Conservation (phyloP, 2,888 invertebrate species). For the Leptura quadrifasciata region DNA sequence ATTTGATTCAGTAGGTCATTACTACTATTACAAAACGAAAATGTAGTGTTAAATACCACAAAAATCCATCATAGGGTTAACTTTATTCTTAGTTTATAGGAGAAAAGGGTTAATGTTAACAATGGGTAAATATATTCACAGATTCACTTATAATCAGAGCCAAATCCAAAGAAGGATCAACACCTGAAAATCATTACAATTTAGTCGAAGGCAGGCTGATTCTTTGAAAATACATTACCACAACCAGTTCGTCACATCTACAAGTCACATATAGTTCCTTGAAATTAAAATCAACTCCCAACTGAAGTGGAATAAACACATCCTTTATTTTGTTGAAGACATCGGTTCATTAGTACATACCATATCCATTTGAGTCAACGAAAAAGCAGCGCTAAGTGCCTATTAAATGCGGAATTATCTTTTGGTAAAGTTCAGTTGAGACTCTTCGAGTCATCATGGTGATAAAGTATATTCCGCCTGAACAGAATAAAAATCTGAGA, state of each 20-base stretch:
- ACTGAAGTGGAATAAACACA: neutral
- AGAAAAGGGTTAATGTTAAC: neutral
- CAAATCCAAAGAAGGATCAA: neutral
- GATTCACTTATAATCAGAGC: slow-evolving; percentile 7
- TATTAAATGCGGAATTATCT: neutral
- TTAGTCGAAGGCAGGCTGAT: neutral
- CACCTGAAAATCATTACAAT: neutral
- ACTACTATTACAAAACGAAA: too few species aligned
- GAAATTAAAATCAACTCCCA: neutral
- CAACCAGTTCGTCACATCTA: neutral
- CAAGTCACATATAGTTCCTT: neutral
- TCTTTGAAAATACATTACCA: neutral
- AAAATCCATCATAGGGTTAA: too few species aligned
- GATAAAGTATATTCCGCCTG: neutral
- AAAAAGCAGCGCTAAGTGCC: slow-evolving; percentile 1
- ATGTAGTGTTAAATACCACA: too few species aligned
- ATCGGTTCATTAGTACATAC: neutral
- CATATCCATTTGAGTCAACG: neutral
- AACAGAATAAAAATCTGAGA: neutral
- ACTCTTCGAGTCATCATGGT: neutral
- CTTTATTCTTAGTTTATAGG: too few species aligned
- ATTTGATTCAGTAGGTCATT: too few species aligned
- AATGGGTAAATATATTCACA: neutral
- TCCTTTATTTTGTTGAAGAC: neutral
- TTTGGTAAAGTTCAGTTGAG: neutral